Conservation (phyloP, 1,140 invertebrate species). For the Sycobia sp. region DNA sequence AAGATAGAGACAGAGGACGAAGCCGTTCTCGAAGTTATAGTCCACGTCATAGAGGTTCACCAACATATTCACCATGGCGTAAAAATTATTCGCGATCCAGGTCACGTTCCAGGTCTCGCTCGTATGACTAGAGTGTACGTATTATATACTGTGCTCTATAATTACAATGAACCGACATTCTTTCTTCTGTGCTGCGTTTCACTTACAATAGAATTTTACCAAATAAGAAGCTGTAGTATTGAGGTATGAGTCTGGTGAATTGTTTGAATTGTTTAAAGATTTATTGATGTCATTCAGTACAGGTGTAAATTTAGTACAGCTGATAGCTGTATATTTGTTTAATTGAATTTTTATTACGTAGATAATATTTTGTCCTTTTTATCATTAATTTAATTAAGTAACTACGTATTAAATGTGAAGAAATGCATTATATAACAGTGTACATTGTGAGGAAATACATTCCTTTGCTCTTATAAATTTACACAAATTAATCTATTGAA, state of each 20-base stretch:
- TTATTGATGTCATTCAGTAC: constrained; percentile 5
- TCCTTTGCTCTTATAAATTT: constrained; percentile 26
- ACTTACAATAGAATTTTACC: constrained; percentile 19
- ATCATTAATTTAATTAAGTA: constrained; percentile 28
- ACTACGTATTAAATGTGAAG: constrained; percentile 32
- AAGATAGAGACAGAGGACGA: constrained; percentile 63
- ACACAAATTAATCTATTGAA: constrained; percentile 8
- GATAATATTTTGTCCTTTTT: constrained; percentile 10
- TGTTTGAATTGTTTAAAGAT: constrained; percentile 15
- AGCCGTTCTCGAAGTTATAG: constrained; percentile 81
- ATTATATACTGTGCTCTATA: constrained; percentile 43
- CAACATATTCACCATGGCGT: constrained; percentile 83
- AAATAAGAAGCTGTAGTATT: constrained; percentile 13
- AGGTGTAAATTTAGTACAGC: constrained; percentile 9
- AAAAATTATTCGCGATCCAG: constrained; percentile 80
- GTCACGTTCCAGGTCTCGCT: constrained; percentile 69
- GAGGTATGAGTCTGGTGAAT: constrained; percentile 5
- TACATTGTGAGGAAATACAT: constrained; percentile 37
- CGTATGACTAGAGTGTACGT: constrained; percentile 63
- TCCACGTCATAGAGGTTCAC: constrained; percentile 80
- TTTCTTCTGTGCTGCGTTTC: constrained; percentile 15
- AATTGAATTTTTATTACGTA: constrained; percentile 11
- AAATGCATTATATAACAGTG: constrained; percentile 32
- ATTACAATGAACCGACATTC: constrained; percentile 33
- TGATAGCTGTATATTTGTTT: constrained; percentile 29